A percentile compares a stretch with the other conserved stretches of the same genome.
Conservation (phyloP, 2,113 vertebrate species). For the Pitta sordida region DNA sequence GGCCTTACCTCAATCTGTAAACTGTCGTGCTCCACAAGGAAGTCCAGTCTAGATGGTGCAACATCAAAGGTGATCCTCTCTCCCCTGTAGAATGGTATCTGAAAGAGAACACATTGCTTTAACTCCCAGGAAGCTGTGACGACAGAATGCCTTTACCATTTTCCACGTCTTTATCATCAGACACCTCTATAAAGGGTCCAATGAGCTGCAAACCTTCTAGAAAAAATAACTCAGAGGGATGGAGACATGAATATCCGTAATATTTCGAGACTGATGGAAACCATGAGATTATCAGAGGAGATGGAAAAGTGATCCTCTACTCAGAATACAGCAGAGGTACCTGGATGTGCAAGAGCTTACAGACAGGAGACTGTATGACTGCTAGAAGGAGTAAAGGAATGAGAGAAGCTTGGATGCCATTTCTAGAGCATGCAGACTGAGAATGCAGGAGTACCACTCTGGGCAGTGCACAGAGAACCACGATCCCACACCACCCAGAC, state of each 20-base stretch:
- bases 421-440: background rate
- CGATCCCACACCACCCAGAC: background rate
- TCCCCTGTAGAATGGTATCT: constrained; percentile 96
- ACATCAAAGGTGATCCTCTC: constrained; percentile 98
- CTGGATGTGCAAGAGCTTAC: background rate
- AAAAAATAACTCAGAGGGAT: background rate
- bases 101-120: background rate
- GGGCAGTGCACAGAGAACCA: background rate
- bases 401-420: background rate
- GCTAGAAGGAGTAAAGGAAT: background rate
- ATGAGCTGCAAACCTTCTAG: background rate
- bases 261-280: background rate
- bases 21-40: constrained; percentile 89
- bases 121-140: background rate
- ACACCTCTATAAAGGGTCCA: background rate
- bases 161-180: background rate
- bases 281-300: background rate
- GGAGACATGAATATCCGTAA: background rate
- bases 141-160: background rate
- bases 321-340: background rate
- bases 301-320: background rate
- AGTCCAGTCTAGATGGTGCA: constrained; percentile 89
- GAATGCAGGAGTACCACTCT: background rate
- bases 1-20: constrained; percentile 86
- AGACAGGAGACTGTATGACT: background rate